phyloP scores from a whole-genome alignment of 2,113 vertebrate species.

The Poecilia latipinna region DNA sequence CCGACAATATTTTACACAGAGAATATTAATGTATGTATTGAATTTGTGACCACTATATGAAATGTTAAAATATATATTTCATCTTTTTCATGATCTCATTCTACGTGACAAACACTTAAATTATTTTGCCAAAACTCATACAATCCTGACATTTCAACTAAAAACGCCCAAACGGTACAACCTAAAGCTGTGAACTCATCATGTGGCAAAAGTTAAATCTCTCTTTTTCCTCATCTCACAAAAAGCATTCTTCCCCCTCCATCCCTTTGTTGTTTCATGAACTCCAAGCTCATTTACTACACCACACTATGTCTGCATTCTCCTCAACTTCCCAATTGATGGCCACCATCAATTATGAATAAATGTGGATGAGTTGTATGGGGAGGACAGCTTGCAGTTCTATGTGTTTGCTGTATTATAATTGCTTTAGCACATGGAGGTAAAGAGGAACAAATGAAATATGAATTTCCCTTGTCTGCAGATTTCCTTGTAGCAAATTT shows the following conservation, averaged over 20 bases:
- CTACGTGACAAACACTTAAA: constrained; percentile 6
- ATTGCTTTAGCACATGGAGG: constrained; percentile 9
- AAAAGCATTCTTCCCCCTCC: constrained; percentile 5
- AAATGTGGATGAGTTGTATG: constrained; percentile 23
- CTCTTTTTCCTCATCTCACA: constrained; percentile 18
- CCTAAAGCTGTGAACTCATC: constrained; percentile 25
- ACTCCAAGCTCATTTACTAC: constrained; percentile 21
- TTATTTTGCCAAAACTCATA: constrained; percentile 41
- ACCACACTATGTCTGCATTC: constrained; percentile 12
- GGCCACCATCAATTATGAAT: constrained; percentile 59
- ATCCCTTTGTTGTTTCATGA: constrained; percentile 8
- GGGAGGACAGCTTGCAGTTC: constrained; percentile 27
- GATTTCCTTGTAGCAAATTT: neutral
- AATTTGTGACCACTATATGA: neutral
- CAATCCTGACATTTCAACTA: constrained; percentile 46
- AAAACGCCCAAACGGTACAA: constrained; percentile 32
- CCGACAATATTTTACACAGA: constrained; percentile 17
- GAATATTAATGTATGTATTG: constrained; percentile 31
- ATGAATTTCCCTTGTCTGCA: neutral
- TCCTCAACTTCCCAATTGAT: constrained; percentile 19
- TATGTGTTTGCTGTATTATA: constrained; percentile 23
- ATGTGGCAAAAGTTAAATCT: constrained; percentile 27
- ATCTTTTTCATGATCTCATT: constrained; percentile 37
- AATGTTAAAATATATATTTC: constrained; percentile 37
- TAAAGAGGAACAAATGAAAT: constrained; percentile 11